Evolutionary conservation across 1,140 invertebrate species (phyloP).

Genomic region (Plodia interpunctella): DNA sequence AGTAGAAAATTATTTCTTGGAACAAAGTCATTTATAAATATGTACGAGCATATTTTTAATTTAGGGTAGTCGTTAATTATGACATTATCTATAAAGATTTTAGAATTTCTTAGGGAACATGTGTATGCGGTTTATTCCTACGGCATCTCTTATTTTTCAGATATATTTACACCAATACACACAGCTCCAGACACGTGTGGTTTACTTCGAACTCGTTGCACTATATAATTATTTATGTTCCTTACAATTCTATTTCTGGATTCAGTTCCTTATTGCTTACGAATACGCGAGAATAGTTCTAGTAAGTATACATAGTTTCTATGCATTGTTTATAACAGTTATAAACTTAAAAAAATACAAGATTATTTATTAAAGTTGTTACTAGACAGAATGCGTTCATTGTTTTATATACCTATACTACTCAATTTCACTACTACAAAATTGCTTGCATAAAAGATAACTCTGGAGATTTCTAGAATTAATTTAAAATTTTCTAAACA

Average conservation of each 20-base stretch:
- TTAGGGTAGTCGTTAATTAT: too few species aligned
- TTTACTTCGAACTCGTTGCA: constrained; percentile 26
- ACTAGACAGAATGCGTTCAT: neutral
- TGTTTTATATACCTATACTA: neutral
- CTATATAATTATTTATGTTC: constrained; percentile 32
- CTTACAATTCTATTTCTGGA: constrained; percentile 37
- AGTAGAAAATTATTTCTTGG: neutral
- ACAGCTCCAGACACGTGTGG: constrained; percentile 28
- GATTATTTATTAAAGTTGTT: neutral
- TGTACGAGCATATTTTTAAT: too few species aligned
- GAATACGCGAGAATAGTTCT: neutral
- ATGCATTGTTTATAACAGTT: neutral
- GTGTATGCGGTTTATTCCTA: too few species aligned
- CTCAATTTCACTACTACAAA: too few species aligned
- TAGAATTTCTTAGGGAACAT: too few species aligned
- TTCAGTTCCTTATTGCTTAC: constrained; percentile 31
- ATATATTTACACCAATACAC: constrained; percentile 19
- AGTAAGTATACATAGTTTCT: neutral
- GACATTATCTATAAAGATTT: too few species aligned
- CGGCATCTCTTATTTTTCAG: neutral
- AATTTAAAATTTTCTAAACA: constrained; percentile 21
- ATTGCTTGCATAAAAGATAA: neutral
- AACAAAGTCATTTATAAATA: neutral
- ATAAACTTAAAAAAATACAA: too few species aligned
- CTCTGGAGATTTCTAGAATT: neutral